Conservation (phyloP, 2,797 vertebrate species). For the Silurus aristotelis region DNA sequence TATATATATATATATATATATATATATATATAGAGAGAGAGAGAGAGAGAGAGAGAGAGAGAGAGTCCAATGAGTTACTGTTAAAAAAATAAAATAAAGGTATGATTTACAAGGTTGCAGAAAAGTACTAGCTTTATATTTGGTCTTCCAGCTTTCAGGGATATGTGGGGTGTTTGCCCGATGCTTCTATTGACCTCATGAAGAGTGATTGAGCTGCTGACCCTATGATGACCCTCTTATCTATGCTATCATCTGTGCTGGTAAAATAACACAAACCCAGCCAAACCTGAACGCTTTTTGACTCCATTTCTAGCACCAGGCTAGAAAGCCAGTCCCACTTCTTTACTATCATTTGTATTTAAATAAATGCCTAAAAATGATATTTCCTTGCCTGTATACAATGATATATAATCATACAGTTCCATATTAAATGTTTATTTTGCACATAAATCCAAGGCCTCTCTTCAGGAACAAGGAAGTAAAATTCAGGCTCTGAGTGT, state of each 20-base stretch:
- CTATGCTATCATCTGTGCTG: slow-evolving; percentile 46
- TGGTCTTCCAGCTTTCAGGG: slow-evolving; percentile 36
- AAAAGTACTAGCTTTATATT: slow-evolving; percentile 37
- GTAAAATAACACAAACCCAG: slow-evolving; percentile 36
- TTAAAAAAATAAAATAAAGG: neutral
- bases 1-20: too few species aligned
- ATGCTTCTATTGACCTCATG: slow-evolving; percentile 50
- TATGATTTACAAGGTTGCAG: slow-evolving; percentile 39
- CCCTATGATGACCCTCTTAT: slow-evolving; percentile 45
- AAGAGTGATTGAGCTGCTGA: slow-evolving; percentile 57
- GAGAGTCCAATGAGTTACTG: too few species aligned
- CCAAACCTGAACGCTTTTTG: slow-evolving; percentile 43
- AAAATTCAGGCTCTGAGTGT: neutral
- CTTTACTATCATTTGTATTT: neutral
- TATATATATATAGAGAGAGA: neutral
- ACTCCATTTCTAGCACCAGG: neutral
- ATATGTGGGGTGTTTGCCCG: slow-evolving; percentile 23
- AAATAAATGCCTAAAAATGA: neutral
- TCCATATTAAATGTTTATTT: neutral
- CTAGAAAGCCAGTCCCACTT: slow-evolving; percentile 15
- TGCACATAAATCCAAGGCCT: neutral
- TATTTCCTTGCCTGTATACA: too few species aligned
- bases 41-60: too few species aligned
- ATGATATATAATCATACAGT: neutral
- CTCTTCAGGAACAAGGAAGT: neutral